Conservation (phyloP, 2,888 invertebrate genomes). For the Phorcus lineatus region DNA sequence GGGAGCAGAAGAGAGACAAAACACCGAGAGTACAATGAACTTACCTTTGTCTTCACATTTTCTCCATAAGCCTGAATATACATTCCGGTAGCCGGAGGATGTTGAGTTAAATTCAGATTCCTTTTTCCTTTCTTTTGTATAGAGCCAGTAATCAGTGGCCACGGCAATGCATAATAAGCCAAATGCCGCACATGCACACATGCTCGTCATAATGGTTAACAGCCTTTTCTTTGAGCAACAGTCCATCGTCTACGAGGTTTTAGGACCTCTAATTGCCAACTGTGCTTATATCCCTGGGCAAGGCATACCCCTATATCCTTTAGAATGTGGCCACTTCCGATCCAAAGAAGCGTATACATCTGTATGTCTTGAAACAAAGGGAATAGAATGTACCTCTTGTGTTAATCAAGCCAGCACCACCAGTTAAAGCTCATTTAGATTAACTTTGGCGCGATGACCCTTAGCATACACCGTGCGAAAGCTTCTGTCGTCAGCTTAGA, state of each 20-base stretch:
- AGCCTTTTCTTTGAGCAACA: constrained; percentile 72
- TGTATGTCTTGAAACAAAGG: constrained; percentile 21
- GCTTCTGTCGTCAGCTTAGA: background rate
- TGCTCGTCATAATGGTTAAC: constrained; percentile 73
- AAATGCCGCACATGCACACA: constrained; percentile 74
- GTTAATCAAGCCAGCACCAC: background rate
- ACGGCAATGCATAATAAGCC: constrained; percentile 74
- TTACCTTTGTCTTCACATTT: constrained; percentile 69
- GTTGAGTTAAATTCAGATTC: constrained; percentile 55
- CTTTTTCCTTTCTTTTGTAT: constrained; percentile 64
- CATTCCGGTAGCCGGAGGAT: constrained; percentile 56
- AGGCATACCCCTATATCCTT: constrained; percentile 17
- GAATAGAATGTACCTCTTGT: background rate
- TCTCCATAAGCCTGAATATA: constrained; percentile 70
- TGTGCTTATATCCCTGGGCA: background rate
- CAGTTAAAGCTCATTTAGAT: background rate
- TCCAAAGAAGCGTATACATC: constrained; percentile 27
- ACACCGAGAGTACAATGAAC: constrained; percentile 25
- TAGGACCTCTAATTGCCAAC: constrained; percentile 6
- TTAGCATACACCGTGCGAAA: background rate
- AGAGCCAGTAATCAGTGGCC: constrained; percentile 75
- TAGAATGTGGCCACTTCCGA: constrained; percentile 18
- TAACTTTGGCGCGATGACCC: background rate
- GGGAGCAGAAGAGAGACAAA: background rate
- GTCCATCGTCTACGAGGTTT: constrained; percentile 62